phyloP scores from a whole-genome alignment of 2,113 vertebrate genomes.

The Microcebus tavaratra region DNA sequence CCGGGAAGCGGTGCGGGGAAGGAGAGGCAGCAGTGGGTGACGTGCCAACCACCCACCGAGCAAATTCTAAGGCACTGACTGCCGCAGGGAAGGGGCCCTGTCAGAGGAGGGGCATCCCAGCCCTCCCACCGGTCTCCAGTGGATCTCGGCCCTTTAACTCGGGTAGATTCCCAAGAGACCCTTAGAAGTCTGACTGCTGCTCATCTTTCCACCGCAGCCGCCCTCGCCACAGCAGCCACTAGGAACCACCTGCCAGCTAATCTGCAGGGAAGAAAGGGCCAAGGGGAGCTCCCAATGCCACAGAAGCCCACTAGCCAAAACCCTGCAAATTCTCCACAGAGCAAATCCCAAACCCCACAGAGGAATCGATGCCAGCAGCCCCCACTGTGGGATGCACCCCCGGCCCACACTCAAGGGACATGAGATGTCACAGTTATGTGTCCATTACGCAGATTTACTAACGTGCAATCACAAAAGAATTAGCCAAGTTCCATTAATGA shows the following conservation, averaged over 20 bases:
- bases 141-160: too few relatives aligned
- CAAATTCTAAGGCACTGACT: neutral
- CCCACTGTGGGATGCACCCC: rapidly evolving
- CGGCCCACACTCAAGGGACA: neutral
- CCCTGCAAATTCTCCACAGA: neutral
- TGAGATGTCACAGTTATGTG: rapidly evolving
- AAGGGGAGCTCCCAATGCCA: neutral
- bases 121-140: too few relatives aligned
- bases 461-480: neutral
- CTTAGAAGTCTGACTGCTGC: rapidly evolving
- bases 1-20: rapidly evolving
- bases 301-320: neutral
- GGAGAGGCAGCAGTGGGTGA: rapidly evolving
- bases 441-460: too few relatives aligned
- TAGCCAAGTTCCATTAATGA: rapidly evolving
- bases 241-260: neutral
- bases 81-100: rapidly evolving
- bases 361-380: rapidly evolving
- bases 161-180: neutral
- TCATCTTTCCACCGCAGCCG: neutral
- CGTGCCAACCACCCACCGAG: rapidly evolving
- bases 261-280: too few relatives aligned
- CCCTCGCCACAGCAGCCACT: neutral
- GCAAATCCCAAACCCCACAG: neutral
- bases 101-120: too few relatives aligned